Base-by-base conservation (phyloP, 1,140 invertebrate species). In the Drosophila tsacasi region DNA sequence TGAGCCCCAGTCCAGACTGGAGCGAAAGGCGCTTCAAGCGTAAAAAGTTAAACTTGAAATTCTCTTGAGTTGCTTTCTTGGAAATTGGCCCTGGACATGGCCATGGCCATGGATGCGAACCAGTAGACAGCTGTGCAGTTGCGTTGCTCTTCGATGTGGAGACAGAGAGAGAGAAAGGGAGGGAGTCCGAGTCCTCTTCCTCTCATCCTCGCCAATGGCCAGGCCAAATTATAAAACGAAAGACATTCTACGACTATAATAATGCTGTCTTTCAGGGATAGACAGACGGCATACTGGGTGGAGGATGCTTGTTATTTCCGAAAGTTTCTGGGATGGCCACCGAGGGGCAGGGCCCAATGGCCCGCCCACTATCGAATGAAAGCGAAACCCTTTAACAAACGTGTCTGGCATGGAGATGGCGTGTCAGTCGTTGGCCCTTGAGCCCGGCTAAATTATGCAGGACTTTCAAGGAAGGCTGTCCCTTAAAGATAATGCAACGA, bases 1-100 rank as follows among this genome's bases (percentile, higher is more conserved):
- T 46, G 64, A 58, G 23, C 23, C 50, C 42, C 23, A 23, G 40
- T 23, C 55, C 52, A 35, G 50, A 76, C 54, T 58, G 75, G 32
- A 69, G 37, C 67, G 67, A 69, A 69, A 69, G 67, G 54, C 83
- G 80, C 83, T 87, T 89, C 77, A 84, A 87, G 84, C 84, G 85
- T 89, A 89, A 89, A 85, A 83, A 81, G 81, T 89, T 78, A 74
- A 76, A 83, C 84, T 89, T 50, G 54, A 78, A 81, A 74, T 81
- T 81, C 74, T 81, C 76, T 77, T 61, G 72, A 89, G 84, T 77
- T 89, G 80, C 64, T 54, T 87, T 87, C 83, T 89, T 89, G 84
- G 83, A 87, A 87, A 87, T 87, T 80, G 81, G 80, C 76, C 63
- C 39, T 69, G 81, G 61, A 66, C 66, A 21, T 60, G 78, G 59